Percentiles rank a stretch among this genome's conserved stretches.
These are phyloP conservation scores for Dromococcyx pavoninus DNA, from an alignment of 2,797 vertebrate genomes.

Conservation along the genomic window DNA sequence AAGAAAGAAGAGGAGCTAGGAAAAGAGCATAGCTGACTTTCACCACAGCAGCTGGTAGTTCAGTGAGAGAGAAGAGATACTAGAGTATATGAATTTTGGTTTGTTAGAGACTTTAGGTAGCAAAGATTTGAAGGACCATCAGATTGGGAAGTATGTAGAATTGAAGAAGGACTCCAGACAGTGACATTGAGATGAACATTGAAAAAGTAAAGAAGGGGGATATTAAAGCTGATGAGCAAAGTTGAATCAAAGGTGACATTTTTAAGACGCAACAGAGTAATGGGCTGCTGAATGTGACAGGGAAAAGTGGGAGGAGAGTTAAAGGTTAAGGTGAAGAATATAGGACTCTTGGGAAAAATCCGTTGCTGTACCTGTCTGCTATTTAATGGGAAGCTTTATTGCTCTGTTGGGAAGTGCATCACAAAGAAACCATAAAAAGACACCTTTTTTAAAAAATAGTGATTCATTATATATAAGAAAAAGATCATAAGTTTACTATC, in stretches of 20 bases:
- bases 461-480: not conserved
- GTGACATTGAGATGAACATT: not conserved
- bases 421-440: slow-evolving; percentile 1
- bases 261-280: not conserved
- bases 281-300: not conserved
- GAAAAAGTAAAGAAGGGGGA: not conserved
- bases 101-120: not conserved
- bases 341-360: not conserved
- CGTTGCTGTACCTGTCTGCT: not conserved
- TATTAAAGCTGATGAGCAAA: not conserved
- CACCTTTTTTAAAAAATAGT: not conserved
- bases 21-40: not conserved
- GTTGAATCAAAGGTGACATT: not conserved
- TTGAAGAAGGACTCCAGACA: not conserved
- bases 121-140: not conserved
- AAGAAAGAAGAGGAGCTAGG: not conserved
- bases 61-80: not conserved
- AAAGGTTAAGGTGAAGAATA: not conserved
- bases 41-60: not conserved
- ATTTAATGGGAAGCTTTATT: slow-evolving; percentile 23
- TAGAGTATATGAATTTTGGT: not conserved
- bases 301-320: not conserved
- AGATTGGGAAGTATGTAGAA: not conserved
- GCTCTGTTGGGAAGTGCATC: slow-evolving; percentile 14
- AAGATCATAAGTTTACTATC: slow-evolving; percentile 20